Evolutionary conservation across 2,888 invertebrate genomes (phyloP).

Genomic region (Nezara viridula): DNA sequence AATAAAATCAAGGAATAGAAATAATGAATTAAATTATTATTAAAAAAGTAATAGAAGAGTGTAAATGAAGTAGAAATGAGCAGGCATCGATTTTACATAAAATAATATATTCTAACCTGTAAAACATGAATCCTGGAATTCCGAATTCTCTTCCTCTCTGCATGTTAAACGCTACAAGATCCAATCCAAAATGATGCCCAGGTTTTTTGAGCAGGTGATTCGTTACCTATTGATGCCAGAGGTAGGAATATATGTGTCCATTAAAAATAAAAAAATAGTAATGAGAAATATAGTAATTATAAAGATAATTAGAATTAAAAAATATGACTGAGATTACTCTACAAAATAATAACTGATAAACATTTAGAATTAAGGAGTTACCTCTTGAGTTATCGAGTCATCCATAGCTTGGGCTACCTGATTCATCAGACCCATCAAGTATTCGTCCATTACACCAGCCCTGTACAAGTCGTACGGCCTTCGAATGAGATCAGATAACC

Average conservation of each 20-base stretch:
- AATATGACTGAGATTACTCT: not conserved
- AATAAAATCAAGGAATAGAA: not conserved
- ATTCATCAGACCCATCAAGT: conserved; percentile 93
- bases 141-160: conserved; percentile 93
- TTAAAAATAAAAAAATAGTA: conserved; percentile 19
- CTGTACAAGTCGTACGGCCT: conserved; percentile 92
- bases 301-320: not conserved
- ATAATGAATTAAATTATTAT: not conserved
- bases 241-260: not conserved
- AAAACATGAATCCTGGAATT: conserved; percentile 93
- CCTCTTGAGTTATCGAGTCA: conserved; percentile 86
- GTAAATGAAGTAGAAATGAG: not conserved
- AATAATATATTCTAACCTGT: conserved; percentile 71
- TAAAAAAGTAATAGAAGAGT: not conserved
- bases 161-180: conserved; percentile 93
- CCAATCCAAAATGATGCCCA: conserved; percentile 80
- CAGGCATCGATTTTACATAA: not conserved
- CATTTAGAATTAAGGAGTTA: conserved; percentile 65
- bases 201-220: conserved; percentile 87
- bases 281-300: not conserved
- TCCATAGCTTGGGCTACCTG: conserved; percentile 97
- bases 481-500: conserved; percentile 88
- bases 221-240: conserved; percentile 80
- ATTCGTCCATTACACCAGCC: conserved; percentile 91
- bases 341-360: not conserved